Evolutionary conservation across 2,797 vertebrate species (phyloP).

Genomic region (Fundulus diaphanus): DNA sequence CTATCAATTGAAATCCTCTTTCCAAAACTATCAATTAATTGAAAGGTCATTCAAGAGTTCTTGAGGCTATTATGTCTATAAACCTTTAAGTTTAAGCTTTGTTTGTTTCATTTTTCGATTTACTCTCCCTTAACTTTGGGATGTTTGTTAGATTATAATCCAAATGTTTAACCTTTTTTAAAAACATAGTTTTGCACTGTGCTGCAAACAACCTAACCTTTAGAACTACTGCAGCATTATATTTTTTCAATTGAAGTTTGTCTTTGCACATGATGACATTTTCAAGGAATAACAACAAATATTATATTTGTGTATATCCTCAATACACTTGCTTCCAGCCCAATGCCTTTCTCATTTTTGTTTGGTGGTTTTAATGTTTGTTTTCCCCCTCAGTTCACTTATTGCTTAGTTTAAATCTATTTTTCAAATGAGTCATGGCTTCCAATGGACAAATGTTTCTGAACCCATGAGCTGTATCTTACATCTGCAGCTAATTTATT

Average conservation of each 20-base stretch:
- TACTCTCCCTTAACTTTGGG: conserved; percentile 17
- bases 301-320: conserved; percentile 19
- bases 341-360: conserved; percentile 15
- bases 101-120: conserved; percentile 12
- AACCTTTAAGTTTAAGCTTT: not conserved
- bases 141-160: conserved; percentile 46
- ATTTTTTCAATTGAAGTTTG: conserved; percentile 41
- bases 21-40: not conserved
- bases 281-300: conserved; percentile 60
- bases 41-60: not conserved
- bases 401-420: conserved; percentile 32
- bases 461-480: conserved; percentile 18
- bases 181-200: conserved; percentile 44
- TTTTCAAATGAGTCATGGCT: conserved; percentile 38
- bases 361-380: not conserved
- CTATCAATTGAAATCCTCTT: not conserved
- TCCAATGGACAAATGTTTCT: conserved; percentile 14
- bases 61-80: not conserved
- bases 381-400: not conserved
- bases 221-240: conserved; percentile 65
- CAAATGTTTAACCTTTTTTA: conserved; percentile 70
- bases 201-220: conserved; percentile 74
- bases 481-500: conserved; percentile 33
- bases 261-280: conserved; percentile 72
- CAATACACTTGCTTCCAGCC: conserved; percentile 3